Conservation (phyloP, 1,140 invertebrate genomes). For the Psix sp. region DNA sequence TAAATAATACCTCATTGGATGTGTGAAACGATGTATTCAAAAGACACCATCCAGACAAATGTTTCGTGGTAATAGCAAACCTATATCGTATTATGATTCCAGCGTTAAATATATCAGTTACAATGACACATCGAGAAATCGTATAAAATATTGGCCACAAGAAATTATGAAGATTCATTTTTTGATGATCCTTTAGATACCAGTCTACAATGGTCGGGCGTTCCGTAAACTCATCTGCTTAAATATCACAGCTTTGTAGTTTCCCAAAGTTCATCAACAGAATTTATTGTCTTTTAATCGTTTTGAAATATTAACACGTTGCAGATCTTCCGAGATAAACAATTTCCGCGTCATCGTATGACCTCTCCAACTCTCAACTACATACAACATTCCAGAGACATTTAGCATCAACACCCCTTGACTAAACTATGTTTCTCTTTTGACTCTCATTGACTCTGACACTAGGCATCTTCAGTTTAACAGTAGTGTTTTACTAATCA, state of each 20-base stretch:
- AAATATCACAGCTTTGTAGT: slow-evolving; percentile 14
- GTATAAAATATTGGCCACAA: slow-evolving; percentile 17
- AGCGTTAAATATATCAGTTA: slow-evolving; percentile 8
- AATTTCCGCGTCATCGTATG: too few relatives aligned
- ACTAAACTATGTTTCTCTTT: too few relatives aligned
- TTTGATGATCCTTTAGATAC: slow-evolving; percentile 13
- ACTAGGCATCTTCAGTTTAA: too few relatives aligned
- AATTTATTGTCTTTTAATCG: too few relatives aligned
- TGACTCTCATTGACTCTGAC: too few relatives aligned
- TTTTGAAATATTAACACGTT: too few relatives aligned
- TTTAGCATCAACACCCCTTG: too few relatives aligned
- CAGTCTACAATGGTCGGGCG: slow-evolving; percentile 12
- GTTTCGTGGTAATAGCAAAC: slow-evolving; percentile 32
- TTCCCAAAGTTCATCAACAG: neutral
- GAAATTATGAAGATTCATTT: slow-evolving; percentile 29
- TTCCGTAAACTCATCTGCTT: neutral
- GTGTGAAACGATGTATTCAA: slow-evolving; percentile 28
- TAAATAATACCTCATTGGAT: slow-evolving; percentile 42
- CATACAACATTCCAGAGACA: too few relatives aligned
- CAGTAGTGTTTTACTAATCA: too few relatives aligned
- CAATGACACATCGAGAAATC: slow-evolving; percentile 29
- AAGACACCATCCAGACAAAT: slow-evolving; percentile 22
- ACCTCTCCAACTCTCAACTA: too few relatives aligned
- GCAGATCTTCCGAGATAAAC: too few relatives aligned
- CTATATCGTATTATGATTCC: slow-evolving; percentile 36